Base-by-base conservation (phyloP, 2,113 vertebrate species). In the Bujurquina vittata region DNA sequence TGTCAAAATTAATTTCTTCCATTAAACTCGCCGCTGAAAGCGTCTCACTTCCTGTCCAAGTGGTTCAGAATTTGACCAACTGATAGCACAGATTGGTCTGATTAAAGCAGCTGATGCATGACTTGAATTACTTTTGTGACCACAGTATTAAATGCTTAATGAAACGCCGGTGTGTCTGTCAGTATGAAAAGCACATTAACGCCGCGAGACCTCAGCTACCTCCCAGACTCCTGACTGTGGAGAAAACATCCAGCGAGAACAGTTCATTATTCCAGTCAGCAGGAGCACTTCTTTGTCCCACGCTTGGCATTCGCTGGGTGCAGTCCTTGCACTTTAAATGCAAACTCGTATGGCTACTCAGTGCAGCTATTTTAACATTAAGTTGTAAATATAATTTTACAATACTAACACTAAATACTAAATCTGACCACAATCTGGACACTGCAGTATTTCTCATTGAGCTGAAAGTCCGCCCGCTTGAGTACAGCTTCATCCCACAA, bases 401-500 rank as follows among this genome's bases (percentile, higher is more conserved):
- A 49, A 12, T 17, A 15, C 14, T 14, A 46, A 67, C 23, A 69
- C 17, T 52, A 69, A 7, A 69, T 49, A 49, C 23, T 49, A 72
- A 72, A 52, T 52, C 65, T 52, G 26, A 31, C 26, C 67, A 49
- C 65, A 52, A 54, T 54, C 65, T 72, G 46, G 17, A 72, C 26
- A n/a, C 49, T 52, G 49, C 49, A 56, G 20, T 3, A 56, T n/a
- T 69, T 61, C 29, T 65, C 20, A 43, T 57, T 82, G 1, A 67
- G 49, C 29, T 8, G 20, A 61, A 72, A 72, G 9, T 15, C 7
- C 43, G 72, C 77, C 40, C 22, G 31, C 29, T 14, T 56, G 5
- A 62, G 73, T 54, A 72, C 67, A 54, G 52, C 46, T 35, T 80
- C 35, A 33, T 77, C 59, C 29, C 9, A n/a, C n/a, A 61, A 76